A percentile compares a stretch with the other conserved stretches of the same genome.
Evolutionary conservation across 2,113 vertebrate species (phyloP).

Genomic region (Anas platyrhynchos): DNA sequence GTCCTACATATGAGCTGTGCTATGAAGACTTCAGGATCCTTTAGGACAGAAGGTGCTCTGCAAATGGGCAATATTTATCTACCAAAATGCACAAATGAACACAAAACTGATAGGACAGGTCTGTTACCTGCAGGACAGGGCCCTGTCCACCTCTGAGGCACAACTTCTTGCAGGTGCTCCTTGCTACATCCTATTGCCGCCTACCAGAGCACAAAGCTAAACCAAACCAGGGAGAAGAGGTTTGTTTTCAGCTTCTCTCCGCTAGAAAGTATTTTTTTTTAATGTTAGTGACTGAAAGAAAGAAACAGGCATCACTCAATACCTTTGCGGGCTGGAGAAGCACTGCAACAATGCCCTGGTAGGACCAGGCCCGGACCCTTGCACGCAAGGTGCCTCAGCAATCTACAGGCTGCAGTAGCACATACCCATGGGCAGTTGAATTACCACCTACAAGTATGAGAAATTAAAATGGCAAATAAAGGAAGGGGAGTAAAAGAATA

Average conservation of each 20-base stretch:
- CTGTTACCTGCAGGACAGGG: background rate
- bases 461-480: background rate
- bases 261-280: background rate
- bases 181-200: background rate
- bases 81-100: background rate
- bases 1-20: background rate
- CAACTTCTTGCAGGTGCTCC: background rate
- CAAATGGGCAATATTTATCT: background rate
- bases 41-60: background rate
- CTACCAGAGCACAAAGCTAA: background rate
- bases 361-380: background rate
- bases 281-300: background rate
- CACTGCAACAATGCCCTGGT: rapidly evolving
- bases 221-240: background rate
- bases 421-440: background rate
- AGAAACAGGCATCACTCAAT: rapidly evolving
- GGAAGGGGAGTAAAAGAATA: background rate
- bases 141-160: background rate
- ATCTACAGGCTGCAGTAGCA: background rate
- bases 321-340: background rate
- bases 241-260: background rate
- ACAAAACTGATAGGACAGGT: background rate
- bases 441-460: background rate
- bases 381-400: background rate
- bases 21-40: conserved; percentile 1